These are phyloP conservation scores for Sorex fumeus DNA, from an alignment of 2,113 vertebrate species.

Conservation along the genomic window DNA sequence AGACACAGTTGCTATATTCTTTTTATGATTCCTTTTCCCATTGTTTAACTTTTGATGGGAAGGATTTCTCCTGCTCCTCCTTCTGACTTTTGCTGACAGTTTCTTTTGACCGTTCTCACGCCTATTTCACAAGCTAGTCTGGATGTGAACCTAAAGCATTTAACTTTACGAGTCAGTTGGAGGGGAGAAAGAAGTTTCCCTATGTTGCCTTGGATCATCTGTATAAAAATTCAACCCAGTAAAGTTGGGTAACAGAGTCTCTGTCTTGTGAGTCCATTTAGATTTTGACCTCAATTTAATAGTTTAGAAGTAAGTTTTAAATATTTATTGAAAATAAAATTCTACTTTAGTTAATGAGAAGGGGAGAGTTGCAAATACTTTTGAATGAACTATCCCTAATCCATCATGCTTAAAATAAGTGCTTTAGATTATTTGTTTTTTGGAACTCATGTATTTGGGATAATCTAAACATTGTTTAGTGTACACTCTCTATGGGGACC, in stretches of 20 bases:
- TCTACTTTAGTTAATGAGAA: slow-evolving; percentile 3
- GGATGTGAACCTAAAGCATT: background rate
- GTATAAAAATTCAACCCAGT: background rate
- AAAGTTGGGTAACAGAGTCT: background rate
- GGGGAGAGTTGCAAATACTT: background rate
- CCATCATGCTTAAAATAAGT: background rate
- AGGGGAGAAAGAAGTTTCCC: background rate
- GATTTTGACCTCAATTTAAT: background rate
- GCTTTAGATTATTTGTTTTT: slow-evolving; percentile 13
- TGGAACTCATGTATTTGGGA: slow-evolving; percentile 22
- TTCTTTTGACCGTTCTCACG: background rate
- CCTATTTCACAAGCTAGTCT: background rate
- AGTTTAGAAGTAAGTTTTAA: slow-evolving; percentile 39
- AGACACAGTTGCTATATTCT: background rate
- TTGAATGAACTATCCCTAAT: slow-evolving; percentile 9
- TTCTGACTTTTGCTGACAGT: slow-evolving; percentile 32
- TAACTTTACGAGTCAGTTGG: background rate
- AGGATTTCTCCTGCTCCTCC: background rate
- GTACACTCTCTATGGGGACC: background rate
- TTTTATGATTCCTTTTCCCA: slow-evolving; percentile 34
- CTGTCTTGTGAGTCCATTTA: slow-evolving; percentile 11
- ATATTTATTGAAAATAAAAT: slow-evolving; percentile 56
- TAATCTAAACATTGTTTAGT: slow-evolving; percentile 25
- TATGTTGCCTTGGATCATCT: background rate
- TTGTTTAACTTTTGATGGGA: slow-evolving; percentile 11